A percentile compares a stretch with the other conserved stretches of the same genome.
These are phyloP conservation scores for Cataglyphis cursor DNA, from an alignment of 2,888 invertebrate genomes.

Conservation along the genomic window DNA sequence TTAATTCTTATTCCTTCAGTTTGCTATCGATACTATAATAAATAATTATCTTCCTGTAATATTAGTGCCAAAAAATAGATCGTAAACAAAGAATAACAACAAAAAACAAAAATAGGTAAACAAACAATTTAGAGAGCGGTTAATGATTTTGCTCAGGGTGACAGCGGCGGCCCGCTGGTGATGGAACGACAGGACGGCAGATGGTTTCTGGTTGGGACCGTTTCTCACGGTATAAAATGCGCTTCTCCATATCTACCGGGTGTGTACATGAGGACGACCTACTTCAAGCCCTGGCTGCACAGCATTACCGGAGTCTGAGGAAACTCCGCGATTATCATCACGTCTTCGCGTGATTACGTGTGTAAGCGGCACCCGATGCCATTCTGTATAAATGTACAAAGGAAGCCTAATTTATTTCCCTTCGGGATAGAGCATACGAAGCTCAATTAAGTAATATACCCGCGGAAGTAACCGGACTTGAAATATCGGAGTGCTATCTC, in stretches of 20 bases:
- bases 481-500: conserved; percentile 36
- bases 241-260: conserved; percentile 97
- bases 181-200: conserved; percentile 94
- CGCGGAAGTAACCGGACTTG: conserved; percentile 21
- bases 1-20: neutral
- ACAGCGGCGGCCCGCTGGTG: conserved; percentile 96
- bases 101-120: too few relatives aligned
- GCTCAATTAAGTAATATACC: conserved; percentile 57
- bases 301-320: conserved; percentile 88
- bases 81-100: neutral
- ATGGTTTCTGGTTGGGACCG: conserved; percentile 96
- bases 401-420: conserved; percentile 81
- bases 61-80: neutral
- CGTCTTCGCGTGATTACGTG: conserved; percentile 37
- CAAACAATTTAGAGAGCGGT: conserved; percentile 5
- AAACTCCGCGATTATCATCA: conserved; percentile 41
- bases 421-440: conserved; percentile 62
- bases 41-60: neutral
- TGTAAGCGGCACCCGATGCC: conserved; percentile 73
- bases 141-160: conserved; percentile 88
- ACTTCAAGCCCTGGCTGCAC: conserved; percentile 96
- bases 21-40: neutral
- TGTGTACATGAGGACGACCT: conserved; percentile 97
- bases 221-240: conserved; percentile 98
- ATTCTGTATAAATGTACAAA: conserved; percentile 86